Base-by-base conservation (phyloP, 1,140 invertebrate species). In the Trachymyrmex septentrionalis region DNA sequence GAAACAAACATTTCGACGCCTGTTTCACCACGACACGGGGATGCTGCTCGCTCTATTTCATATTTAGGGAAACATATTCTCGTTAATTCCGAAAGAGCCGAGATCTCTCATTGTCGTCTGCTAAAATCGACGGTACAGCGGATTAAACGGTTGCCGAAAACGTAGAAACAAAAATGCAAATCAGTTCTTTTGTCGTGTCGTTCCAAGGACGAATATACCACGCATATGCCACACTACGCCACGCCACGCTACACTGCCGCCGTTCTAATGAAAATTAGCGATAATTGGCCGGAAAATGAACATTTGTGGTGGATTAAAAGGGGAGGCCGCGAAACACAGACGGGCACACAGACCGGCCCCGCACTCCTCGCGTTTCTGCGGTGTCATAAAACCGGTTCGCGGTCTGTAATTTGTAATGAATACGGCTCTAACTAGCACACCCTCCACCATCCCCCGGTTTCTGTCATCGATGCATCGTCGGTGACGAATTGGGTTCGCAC, bases 351-450 rank as follows among this genome's bases (percentile, higher is more conserved):
- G n/a, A n/a, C 85, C 34, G 77, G 57, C 12, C 55, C 64, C 80
- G 84, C 88, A 77, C 71, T 80, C 75, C 75, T 81, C 77, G 90
- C 90, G 84, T 88, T 91, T 81, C 90, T 91, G 90, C 80, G 90
- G 90, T 91, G 87, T 91, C 90, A 91, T 91, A 91, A 91, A 91
- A 91, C 87, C 89, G 66, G 89, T 85, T 81, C 87, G 87, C 64
- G 86, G 90, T 86, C 88, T 90, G 90, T 91, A 92, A 92, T 92
- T 92, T 91, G 91, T 90, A 92, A 92, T 92, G 92, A 92, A 92
- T 92, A 92, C 92, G 81, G 82, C 80, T 81, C 91, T 92, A 92
- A 92, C 91, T 92, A 92, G 91, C 80, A 63, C 44, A 61, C 88
- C 87, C 87, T 80, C 81, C 84, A 38, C 55, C 71, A 72, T 77